Percentiles rank a stretch among this genome's conserved stretches.
phyloP scores from a whole-genome alignment of 1,140 invertebrate genomes.

The Saccostrea echinata region DNA sequence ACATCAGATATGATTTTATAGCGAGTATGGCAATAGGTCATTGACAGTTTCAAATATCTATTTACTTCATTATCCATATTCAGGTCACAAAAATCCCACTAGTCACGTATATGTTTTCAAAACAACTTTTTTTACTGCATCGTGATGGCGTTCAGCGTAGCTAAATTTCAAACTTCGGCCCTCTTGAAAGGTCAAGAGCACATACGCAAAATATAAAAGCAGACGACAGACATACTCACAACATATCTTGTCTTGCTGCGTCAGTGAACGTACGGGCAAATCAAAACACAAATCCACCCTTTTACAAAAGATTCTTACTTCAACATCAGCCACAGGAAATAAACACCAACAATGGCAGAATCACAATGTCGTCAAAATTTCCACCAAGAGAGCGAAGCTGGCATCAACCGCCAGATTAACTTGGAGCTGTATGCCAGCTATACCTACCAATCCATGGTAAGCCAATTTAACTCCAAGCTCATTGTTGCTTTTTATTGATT shows the following conservation, averaged over 20 bases:
- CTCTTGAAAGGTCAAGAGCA: background rate
- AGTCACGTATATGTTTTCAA: too few relatives aligned
- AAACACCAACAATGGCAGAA: conserved; percentile 62
- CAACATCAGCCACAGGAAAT: background rate
- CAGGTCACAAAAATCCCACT: too few relatives aligned
- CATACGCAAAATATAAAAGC: background rate
- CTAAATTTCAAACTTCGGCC: background rate
- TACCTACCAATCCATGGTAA: conserved; percentile 91
- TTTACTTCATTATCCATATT: too few relatives aligned
- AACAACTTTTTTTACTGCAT: too few relatives aligned
- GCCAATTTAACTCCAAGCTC: conserved; percentile 43
- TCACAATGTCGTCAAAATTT: conserved; percentile 87
- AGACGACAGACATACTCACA: background rate
- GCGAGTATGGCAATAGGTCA: too few relatives aligned
- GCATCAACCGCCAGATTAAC: conserved; percentile 93
- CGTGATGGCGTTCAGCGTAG: background rate
- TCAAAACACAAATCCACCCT: background rate
- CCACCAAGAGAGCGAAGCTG: conserved; percentile 87
- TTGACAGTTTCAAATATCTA: too few relatives aligned
- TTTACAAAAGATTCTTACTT: background rate
- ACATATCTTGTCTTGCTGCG: conserved; percentile 25
- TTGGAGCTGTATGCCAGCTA: conserved; percentile 92
- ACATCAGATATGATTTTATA: too few relatives aligned
- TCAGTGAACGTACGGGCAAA: conserved; percentile 44
- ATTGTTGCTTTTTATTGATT: too few relatives aligned